Base-by-base conservation (phyloP, 1,140 invertebrate species). In the Magallana gigas region DNA sequence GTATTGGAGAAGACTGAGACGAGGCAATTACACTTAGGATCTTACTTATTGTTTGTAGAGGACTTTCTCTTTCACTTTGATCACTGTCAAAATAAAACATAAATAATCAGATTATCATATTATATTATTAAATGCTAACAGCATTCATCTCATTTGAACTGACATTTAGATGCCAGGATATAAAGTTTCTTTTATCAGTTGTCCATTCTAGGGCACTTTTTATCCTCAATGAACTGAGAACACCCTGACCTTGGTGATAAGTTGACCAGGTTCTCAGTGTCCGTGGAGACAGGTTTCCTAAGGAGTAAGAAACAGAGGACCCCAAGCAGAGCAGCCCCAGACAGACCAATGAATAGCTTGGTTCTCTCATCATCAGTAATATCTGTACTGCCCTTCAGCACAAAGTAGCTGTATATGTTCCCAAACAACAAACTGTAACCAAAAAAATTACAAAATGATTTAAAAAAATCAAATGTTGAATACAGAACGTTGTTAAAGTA, bases 381-480 rank as follows among this genome's bases (percentile, higher is more conserved):
- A 16, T 95, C 95, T 0, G 96, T 94, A 94, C 97, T 96, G 82
- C 97, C 97, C 96, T 97, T 96, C 94, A 99, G 98, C 93, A 97
- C 96, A 92, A 98, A 97, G 94, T 97, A 99, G 11, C 99, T 98
- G 95, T 99, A 99, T 9, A 98, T 95, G 93, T 99, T 99, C 81
- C 98, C 98, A 91, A 98, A 96, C 93, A 99, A 97, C 94, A 98
- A 96, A 92, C 98, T 98, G 96, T 90, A 97, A 96, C 59, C 18
- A 83, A 1, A 85, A 58, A 87, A 62, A 57, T 23, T 29, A 60
- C 57, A 18, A 23, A 23, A 23, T 23, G 23, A 23, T 23, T 23
- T 23, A 1, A 23, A 23, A 23, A 23, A 23, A 23, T 23, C 23
- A 0, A 23, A 23, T 23, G 23, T 23, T 23, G 23, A 23, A 23